phyloP scores from a whole-genome alignment of 2,113 vertebrate genomes.

The Trogon melanurus region DNA sequence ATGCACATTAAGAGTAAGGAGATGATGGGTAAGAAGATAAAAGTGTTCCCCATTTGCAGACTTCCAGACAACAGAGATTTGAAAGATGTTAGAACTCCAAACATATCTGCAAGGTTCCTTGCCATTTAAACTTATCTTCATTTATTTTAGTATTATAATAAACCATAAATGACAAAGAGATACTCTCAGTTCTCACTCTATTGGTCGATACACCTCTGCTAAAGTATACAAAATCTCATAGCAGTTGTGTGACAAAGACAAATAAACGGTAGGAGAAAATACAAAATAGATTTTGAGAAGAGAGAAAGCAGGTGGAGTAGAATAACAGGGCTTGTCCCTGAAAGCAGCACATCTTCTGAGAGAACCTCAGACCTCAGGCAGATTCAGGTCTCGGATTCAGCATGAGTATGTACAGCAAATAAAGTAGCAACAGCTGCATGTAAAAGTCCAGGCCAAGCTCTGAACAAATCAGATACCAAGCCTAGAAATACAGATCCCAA shows the following conservation, averaged over 20 bases:
- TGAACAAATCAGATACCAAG: background rate
- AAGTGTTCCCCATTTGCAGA: background rate
- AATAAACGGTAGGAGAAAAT: background rate
- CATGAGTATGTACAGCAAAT: fast-evolving
- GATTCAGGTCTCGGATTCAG: background rate
- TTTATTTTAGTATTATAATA: background rate
- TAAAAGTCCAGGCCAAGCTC: background rate
- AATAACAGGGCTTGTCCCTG: background rate
- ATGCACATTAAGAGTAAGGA: background rate
- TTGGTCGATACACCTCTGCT: background rate
- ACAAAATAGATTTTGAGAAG: background rate
- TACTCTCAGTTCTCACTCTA: background rate
- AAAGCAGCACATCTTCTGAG: background rate
- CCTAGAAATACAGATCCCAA: background rate
- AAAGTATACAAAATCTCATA: background rate
- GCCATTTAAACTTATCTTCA: background rate
- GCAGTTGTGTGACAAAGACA: background rate
- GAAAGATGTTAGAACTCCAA: background rate
- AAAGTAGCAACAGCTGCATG: background rate
- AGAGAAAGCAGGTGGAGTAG: background rate
- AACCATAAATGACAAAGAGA: fast-evolving
- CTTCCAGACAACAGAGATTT: background rate
- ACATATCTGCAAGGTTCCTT: background rate
- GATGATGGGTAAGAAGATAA: background rate
- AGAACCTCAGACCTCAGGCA: background rate